These are phyloP conservation scores for Chaetophractus vellerosus DNA, from an alignment of 2,797 vertebrate genomes.

Conservation along the genomic window DNA sequence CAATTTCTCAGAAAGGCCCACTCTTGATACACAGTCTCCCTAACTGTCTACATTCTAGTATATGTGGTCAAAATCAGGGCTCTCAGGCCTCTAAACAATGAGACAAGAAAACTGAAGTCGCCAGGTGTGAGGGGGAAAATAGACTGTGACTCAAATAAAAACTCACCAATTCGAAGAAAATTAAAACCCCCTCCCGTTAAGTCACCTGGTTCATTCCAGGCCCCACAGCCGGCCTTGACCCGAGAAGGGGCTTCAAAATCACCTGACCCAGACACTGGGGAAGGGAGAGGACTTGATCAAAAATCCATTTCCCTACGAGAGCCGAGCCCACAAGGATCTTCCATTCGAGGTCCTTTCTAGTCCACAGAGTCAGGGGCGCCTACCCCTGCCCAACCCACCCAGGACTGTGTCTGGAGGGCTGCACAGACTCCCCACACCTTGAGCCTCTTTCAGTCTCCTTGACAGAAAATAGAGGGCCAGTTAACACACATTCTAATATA, in stretches of 20 bases:
- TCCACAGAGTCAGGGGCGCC: fast-evolving
- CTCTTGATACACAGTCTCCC: not conserved
- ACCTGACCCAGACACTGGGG: not conserved
- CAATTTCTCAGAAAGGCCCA: slow-evolving; percentile 60
- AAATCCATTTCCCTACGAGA: not conserved
- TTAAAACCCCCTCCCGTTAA: not conserved
- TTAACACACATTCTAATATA: not conserved
- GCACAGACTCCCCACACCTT: not conserved
- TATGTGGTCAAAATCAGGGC: not conserved
- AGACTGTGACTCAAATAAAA: slow-evolving; percentile 79
- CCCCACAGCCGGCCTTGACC: not conserved
- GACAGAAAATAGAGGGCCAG: not conserved
- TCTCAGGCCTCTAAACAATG: not conserved
- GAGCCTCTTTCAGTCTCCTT: not conserved
- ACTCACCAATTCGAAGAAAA: slow-evolving; percentile 64
- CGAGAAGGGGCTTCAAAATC: not conserved
- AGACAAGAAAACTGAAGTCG: slow-evolving; percentile 35
- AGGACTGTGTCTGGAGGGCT: not conserved
- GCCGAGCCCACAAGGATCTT: not conserved
- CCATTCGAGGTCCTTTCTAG: not conserved
- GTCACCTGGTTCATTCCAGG: slow-evolving; percentile 38
- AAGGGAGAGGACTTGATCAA: not conserved
- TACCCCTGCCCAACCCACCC: not conserved
- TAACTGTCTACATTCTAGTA: fast-evolving
- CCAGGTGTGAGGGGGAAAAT: slow-evolving; percentile 60